phyloP scores from a whole-genome alignment of 2,113 vertebrate genomes.

The Lophochroa leadbeateri region DNA sequence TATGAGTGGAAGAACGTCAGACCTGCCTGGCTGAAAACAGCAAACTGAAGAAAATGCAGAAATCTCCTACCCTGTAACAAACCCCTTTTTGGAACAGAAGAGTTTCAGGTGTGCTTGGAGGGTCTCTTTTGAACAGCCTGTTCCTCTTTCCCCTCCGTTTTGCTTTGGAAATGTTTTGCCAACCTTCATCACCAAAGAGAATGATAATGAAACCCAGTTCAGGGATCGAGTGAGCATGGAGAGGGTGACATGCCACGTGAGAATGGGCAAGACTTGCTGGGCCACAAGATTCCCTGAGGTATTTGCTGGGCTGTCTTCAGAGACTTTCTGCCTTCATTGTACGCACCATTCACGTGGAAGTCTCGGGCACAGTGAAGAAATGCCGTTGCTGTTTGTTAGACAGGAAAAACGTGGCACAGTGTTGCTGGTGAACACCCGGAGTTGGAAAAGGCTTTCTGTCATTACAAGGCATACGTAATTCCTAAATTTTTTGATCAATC shows the following conservation, averaged over 20 bases:
- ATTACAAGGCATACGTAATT: neutral
- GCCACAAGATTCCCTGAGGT: neutral
- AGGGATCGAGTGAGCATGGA: neutral
- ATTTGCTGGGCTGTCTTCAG: neutral
- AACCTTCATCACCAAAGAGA: neutral
- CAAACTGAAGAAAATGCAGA: neutral
- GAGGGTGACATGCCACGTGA: neutral
- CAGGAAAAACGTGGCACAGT: neutral
- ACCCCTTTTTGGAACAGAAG: neutral
- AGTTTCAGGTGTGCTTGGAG: neutral
- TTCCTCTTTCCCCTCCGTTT: neutral
- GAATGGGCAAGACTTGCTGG: neutral
- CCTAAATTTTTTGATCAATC: neutral
- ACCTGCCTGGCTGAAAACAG: neutral
- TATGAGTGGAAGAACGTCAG: neutral
- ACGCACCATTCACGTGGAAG: neutral
- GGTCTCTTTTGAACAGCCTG: neutral
- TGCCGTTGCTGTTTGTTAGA: accelerated
- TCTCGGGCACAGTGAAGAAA: neutral
- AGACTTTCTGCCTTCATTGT: neutral
- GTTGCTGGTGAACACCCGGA: neutral
- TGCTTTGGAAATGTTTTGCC: neutral
- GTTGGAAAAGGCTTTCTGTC: neutral
- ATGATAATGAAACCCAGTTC: neutral
- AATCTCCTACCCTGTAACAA: neutral